Evolutionary conservation across 2,797 vertebrate genomes (phyloP).

Genomic region (Rhynchonycteris naso): DNA sequence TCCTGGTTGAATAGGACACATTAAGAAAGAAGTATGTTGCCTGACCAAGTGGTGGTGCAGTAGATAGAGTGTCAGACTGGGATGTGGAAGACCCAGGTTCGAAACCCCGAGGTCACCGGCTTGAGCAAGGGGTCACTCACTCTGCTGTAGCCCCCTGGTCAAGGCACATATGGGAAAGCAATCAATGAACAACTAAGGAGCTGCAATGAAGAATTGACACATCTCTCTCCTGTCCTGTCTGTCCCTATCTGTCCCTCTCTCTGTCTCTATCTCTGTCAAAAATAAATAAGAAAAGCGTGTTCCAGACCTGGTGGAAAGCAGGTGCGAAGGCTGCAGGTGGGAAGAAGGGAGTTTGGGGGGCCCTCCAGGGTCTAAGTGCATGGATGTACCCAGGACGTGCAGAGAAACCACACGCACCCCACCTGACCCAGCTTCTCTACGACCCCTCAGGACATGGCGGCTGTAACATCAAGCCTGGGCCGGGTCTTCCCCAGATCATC

Average conservation of each 20-base stretch:
- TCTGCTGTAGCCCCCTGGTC: no score
- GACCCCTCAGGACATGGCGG: constrained; percentile 67
- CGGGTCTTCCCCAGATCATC: constrained; percentile 86
- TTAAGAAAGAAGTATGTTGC: neutral
- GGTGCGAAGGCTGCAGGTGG: neutral
- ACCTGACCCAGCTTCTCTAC: neutral
- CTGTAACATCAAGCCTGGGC: constrained; percentile 86
- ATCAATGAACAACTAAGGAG: no score
- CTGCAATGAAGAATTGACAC: no score
- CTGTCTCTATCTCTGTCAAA: no score
- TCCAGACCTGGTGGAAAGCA: neutral
- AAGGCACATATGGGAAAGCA: no score
- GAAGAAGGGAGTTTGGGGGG: rapidly evolving
- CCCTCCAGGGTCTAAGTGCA: neutral
- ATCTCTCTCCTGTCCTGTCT: no score
- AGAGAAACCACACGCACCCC: neutral
- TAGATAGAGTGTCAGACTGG: no score
- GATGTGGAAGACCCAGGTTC: no score
- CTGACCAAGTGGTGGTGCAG: no score
- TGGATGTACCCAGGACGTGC: rapidly evolving
- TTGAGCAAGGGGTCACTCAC: no score
- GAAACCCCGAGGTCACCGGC: no score
- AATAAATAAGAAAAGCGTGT: neutral
- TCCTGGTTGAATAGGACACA: neutral
- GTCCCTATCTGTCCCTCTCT: no score